Base-by-base conservation (phyloP, 2,113 vertebrate genomes). In the Pristiophorus japonicus region DNA sequence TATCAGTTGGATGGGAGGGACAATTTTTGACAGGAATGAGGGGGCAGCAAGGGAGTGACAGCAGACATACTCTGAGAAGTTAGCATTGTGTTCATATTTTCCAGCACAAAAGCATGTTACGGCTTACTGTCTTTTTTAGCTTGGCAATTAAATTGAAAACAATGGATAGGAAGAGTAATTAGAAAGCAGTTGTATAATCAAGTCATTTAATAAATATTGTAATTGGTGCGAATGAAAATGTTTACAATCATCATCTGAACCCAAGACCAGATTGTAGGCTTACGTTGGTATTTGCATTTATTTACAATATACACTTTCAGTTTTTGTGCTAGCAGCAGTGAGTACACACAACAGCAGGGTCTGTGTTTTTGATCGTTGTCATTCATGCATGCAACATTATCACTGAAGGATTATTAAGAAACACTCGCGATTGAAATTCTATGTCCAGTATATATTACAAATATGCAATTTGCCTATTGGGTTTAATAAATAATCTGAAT, bases 101-200 rank as follows among this genome's bases (percentile, higher is more conserved):
- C 78, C 78, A 81, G 78, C n/a, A n/a, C n/a, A n/a, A n/a, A n/a
- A n/a, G n/a, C 75, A n/a, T 78, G 75, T 78, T 78, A 38, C n/a
- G 3, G 34, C 16, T 1, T 14, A 81, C 38, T 81, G 78, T 38
- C 78, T 4, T 6, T 42, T 81, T 87, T 87, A 47, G 22, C 45
- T 47, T 87, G 45, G 38, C 6, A 42, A 81, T 87, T 47, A 45
- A 45, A 51, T 90, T 90, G 87, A 90, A 0, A 66, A 65, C 18
- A 42, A 6, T 66, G 20, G 91, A 66, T n/a, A 24, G 2, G 1
- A 4, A 42, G 63, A 65, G 62, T 93, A 93, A 93, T 38, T 85
- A 85, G 84, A 85, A 24, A 47, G 84, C 42, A 45, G 18, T 4
- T 47, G 51, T 18, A 24, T 47, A 47, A 85, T 85, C 38, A 42